Conservation (phyloP, 1,140 invertebrate genomes). For the Chlorops oryzae region DNA sequence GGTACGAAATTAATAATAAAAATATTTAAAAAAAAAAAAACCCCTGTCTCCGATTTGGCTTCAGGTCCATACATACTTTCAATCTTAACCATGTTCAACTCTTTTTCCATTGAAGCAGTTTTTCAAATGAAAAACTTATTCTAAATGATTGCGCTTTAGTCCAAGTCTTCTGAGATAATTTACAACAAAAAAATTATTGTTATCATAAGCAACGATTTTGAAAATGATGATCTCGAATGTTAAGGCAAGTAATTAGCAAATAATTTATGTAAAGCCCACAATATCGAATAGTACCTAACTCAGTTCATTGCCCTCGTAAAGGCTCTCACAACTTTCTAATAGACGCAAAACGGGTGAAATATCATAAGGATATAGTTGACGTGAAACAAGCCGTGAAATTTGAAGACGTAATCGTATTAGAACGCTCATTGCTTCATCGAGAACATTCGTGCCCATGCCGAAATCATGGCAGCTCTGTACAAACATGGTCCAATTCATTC, state of each 20-base stretch:
- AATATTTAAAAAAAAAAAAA: no score
- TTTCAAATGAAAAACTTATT: no score
- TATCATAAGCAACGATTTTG: no score
- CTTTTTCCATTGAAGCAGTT: no score
- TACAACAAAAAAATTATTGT: no score
- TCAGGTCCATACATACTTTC: no score
- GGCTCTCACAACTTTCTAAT: slow-evolving; percentile 75
- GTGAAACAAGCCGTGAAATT: slow-evolving; percentile 74
- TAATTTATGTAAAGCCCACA: no score
- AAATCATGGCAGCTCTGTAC: slow-evolving; percentile 64
- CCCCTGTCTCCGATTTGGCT: no score
- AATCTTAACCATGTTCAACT: no score
- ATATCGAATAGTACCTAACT: slow-evolving; percentile 47
- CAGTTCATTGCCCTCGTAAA: slow-evolving; percentile 75
- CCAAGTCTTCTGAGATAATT: no score
- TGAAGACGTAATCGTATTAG: slow-evolving; percentile 71
- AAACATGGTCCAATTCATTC: slow-evolving; percentile 78
- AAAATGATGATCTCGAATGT: slow-evolving; percentile 16
- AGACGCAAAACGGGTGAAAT: slow-evolving; percentile 79
- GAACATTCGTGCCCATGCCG: slow-evolving; percentile 54
- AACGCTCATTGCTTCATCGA: slow-evolving; percentile 78
- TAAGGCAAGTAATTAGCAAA: slow-evolving; percentile 11
- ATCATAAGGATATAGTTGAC: slow-evolving; percentile 81
- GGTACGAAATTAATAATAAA: no score
- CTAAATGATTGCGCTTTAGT: no score